Conservation (phyloP, 2,113 vertebrate species). For the Perca schrenkii region DNA sequence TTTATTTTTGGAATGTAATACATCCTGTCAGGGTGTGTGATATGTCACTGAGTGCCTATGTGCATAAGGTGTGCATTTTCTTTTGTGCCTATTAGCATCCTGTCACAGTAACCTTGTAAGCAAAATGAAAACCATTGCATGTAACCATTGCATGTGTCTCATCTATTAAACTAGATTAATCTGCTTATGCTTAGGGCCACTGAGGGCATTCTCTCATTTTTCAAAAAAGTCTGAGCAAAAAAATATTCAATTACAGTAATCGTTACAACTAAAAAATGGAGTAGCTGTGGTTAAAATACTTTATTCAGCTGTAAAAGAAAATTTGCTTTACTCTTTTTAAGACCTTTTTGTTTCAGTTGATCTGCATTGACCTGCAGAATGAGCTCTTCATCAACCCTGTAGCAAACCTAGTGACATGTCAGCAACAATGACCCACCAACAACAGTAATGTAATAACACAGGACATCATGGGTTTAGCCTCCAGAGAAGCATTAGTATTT, state of each 20-base stretch:
- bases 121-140: conserved; percentile 57
- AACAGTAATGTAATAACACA: conserved; percentile 64
- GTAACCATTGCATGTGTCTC: conserved; percentile 27
- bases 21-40: conserved; percentile 31
- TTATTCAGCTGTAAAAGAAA: conserved; percentile 29
- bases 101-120: conserved; percentile 57
- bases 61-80: neutral
- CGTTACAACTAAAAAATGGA: conserved; percentile 5
- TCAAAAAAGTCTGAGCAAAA: neutral
- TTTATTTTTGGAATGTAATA: conserved; percentile 15
- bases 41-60: conserved; percentile 21
- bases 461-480: conserved; percentile 40
- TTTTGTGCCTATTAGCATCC: conserved; percentile 19
- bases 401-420: conserved; percentile 42
- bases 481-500: conserved; percentile 37
- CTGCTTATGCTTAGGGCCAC: conserved; percentile 43
- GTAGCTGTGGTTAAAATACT: conserved; percentile 26
- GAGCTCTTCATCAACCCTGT: conserved; percentile 56
- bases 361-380: conserved; percentile 31
- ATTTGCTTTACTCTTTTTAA: conserved; percentile 19
- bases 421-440: conserved; percentile 48
- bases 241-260: conserved; percentile 21
- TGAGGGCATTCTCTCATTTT: neutral
- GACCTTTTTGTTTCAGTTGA: conserved; percentile 44
- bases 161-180: conserved; percentile 43